Conservation (phyloP, 2,113 vertebrate species). For the Meleagris gallopavo region DNA sequence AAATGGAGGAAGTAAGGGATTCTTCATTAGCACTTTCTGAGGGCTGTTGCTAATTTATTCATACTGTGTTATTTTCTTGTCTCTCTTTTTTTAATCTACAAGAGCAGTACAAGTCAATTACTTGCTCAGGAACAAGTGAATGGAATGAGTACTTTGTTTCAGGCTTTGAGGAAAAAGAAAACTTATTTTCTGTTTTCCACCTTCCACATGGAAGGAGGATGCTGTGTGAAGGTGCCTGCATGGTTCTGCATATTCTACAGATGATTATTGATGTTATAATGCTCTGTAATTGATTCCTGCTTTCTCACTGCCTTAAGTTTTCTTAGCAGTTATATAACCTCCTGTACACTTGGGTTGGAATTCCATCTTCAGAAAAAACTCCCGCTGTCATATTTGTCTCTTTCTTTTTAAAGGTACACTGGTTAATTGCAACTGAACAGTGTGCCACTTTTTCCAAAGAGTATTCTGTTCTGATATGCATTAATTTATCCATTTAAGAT, state of each 20-base stretch:
- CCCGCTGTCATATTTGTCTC: not conserved
- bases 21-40: conserved; percentile 18
- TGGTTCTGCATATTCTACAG: not conserved
- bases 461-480: not conserved
- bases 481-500: not conserved
- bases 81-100: not conserved
- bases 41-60: conserved; percentile 14
- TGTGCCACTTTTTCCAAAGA: not conserved
- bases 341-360: not conserved
- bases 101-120: not conserved
- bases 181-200: no score
- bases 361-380: not conserved
- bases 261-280: not conserved
- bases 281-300: not conserved
- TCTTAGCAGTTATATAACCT: not conserved
- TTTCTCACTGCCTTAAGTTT: not conserved
- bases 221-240: fast-evolving
- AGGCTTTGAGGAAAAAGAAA: not conserved
- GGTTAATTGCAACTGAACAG: not conserved
- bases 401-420: not conserved
- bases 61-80: not conserved
- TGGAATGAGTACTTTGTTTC: not conserved
- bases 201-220: not conserved
- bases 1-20: not conserved
- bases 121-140: not conserved